Evolutionary conservation across 2,797 vertebrate species (phyloP).

Genomic region (Sciurus carolinensis): DNA sequence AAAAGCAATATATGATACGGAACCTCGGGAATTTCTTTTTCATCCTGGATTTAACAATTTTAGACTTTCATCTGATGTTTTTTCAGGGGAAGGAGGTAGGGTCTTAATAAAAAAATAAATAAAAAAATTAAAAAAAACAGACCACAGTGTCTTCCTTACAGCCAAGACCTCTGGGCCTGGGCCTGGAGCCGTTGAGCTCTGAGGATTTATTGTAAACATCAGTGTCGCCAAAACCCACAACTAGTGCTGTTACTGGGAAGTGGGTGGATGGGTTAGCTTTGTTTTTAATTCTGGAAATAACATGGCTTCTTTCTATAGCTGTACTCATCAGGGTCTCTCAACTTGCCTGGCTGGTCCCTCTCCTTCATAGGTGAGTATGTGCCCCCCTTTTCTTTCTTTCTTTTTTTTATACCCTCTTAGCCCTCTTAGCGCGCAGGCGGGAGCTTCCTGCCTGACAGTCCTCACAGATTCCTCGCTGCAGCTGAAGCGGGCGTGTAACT

Average conservation of each 20-base stretch:
- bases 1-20: neutral
- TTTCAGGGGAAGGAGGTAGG: neutral
- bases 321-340: neutral
- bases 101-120: conserved; percentile 50
- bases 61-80: conserved; percentile 59
- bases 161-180: neutral
- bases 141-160: neutral
- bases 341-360: conserved; percentile 16
- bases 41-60: conserved; percentile 55
- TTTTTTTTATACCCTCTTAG: conserved; percentile 76
- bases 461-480: conserved; percentile 81
- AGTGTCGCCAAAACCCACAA: conserved; percentile 61
- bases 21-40: conserved; percentile 29
- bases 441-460: conserved; percentile 76
- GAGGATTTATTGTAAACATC: conserved; percentile 69
- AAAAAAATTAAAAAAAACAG: neutral
- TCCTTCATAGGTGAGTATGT: conserved; percentile 75
- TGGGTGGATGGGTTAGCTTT: neutral
- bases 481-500: conserved; percentile 80
- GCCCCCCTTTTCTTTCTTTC: neutral
- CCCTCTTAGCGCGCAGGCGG: conserved; percentile 73
- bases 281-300: conserved; percentile 38
- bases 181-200: conserved; percentile 23
- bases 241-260: conserved; percentile 35
- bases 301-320: neutral